A percentile compares a stretch with the other conserved stretches of the same genome.
phyloP scores from a whole-genome alignment of 2,888 invertebrate species.

The Agonum fuliginosum region DNA sequence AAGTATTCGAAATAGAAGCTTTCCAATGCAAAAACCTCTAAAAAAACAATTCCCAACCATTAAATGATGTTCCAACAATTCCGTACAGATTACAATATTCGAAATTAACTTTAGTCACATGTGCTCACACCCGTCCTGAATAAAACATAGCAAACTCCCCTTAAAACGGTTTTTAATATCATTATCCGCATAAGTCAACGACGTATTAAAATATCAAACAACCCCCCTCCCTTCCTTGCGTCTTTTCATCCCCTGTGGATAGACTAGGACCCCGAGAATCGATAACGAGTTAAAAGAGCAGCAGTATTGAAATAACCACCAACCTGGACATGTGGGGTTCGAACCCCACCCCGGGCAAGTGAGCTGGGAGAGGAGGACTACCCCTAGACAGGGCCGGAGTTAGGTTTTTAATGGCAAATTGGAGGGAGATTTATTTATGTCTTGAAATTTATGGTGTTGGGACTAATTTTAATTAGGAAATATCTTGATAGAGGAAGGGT shows the following conservation, averaged over 20 bases:
- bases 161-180: conserved; percentile 58
- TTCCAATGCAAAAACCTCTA: too few relatives aligned
- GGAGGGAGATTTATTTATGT: background rate
- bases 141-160: conserved; percentile 52
- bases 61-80: too few relatives aligned
- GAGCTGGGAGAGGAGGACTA: background rate
- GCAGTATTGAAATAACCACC: conserved; percentile 55
- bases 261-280: conserved; percentile 33
- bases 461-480: too few relatives aligned
- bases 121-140: conserved; percentile 45
- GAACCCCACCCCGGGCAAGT: background rate
- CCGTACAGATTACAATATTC: too few relatives aligned
- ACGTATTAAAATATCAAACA: conserved; percentile 59
- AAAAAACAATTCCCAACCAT: too few relatives aligned
- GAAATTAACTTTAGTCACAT: too few relatives aligned
- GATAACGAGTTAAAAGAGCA: conserved; percentile 57
- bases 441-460: too few relatives aligned
- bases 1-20: too few relatives aligned
- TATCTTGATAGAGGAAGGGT: too few relatives aligned
- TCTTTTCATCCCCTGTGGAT: conserved; percentile 4
- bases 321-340: conserved; percentile 25
- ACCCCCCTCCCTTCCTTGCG: conserved; percentile 17
- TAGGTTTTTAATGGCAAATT: background rate
- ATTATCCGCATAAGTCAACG: conserved; percentile 59
- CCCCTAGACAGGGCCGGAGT: background rate